Conservation (phyloP, 2,888 invertebrate species). For the Odontothrips loti region DNA sequence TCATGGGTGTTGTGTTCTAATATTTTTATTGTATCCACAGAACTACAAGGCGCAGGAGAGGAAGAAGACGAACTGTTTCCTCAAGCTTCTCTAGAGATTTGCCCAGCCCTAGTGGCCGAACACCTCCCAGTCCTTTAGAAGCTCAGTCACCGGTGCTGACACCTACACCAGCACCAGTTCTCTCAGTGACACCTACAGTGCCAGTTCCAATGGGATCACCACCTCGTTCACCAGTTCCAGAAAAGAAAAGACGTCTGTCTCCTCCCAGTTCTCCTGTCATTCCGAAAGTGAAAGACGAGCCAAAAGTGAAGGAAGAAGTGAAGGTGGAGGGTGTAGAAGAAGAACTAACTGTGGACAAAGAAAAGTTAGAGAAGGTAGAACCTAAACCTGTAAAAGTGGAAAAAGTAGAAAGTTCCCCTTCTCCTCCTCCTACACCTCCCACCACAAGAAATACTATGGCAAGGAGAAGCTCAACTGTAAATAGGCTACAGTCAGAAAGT, state of each 20-base stretch:
- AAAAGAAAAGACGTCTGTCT: slow-evolving; percentile 31
- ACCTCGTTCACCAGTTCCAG: slow-evolving; percentile 30
- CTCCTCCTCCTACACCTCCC: slow-evolving; percentile 34
- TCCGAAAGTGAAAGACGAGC: slow-evolving; percentile 37
- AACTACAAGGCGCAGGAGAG: slow-evolving; percentile 47
- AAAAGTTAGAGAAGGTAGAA: slow-evolving; percentile 26
- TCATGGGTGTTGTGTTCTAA: not conserved
- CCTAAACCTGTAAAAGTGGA: slow-evolving; percentile 28
- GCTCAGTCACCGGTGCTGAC: slow-evolving; percentile 40
- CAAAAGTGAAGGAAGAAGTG: slow-evolving; percentile 39
- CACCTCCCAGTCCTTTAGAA: slow-evolving; percentile 31
- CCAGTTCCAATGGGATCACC: slow-evolving; percentile 7
- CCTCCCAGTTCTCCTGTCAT: slow-evolving; percentile 34
- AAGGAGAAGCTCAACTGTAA: slow-evolving; percentile 19
- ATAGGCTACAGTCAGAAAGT: not conserved
- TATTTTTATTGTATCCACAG: slow-evolving; percentile 27
- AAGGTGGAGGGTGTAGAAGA: slow-evolving; percentile 38
- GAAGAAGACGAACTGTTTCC: slow-evolving; percentile 46
- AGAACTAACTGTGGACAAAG: slow-evolving; percentile 32
- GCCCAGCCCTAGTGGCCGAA: slow-evolving; percentile 33
- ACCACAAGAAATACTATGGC: slow-evolving; percentile 31
- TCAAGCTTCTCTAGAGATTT: slow-evolving; percentile 41
- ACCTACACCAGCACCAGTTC: slow-evolving; percentile 36
- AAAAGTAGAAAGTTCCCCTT: slow-evolving; percentile 20
- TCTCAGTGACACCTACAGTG: slow-evolving; percentile 37